Evolutionary conservation across 2,113 vertebrate species (phyloP), one percentile per base, ranked within the genome.

Genomic region (Prinia subflava): DNA sequence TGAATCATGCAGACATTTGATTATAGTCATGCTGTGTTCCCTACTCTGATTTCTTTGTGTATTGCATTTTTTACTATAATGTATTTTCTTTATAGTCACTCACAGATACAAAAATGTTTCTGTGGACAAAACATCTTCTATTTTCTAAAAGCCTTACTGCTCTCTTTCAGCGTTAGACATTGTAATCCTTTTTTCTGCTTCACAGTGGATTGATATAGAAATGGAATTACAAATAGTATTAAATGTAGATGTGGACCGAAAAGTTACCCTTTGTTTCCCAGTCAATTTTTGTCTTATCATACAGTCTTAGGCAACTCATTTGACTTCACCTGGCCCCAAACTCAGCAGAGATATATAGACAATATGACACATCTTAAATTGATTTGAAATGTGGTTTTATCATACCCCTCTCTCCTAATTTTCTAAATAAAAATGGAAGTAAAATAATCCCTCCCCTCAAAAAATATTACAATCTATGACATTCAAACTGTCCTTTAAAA

Each of bases 1-100:
- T 42, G 41, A 73, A 83, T 76, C 10, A 21, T 1, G 0, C 15
- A 94, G 35, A 22, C 41, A 86, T 20, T 37, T 69, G 25, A 53
- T 35, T 39, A 53, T 1, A 53, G 11, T 33, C 2, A 1, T 82
- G 44, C 15, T 0, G 0, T 88, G 76, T 90, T 69, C 20, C 28
- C 13, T 83, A 10, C 28, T 62, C 27, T 64, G 28, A 73, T 60
- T 37, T 68, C 62, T 85, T 47, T 49, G 10, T 30, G 5, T 53
- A 57, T n/a, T 64, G 15, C 27, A 52, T 49, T 59, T 95, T 67
- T 83, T 60, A 53, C 18, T 23, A 3, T 39, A 60, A 68, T 68
- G 60, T 71, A 68, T 59, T 75, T 84, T 63, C 31, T 82, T 74
- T 79, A 33, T 52, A 64, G 22, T 8, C 41, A 64, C 35, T 75